Base-by-base conservation (phyloP, 2,113 vertebrate genomes). In the Puntigrus tetrazona region DNA sequence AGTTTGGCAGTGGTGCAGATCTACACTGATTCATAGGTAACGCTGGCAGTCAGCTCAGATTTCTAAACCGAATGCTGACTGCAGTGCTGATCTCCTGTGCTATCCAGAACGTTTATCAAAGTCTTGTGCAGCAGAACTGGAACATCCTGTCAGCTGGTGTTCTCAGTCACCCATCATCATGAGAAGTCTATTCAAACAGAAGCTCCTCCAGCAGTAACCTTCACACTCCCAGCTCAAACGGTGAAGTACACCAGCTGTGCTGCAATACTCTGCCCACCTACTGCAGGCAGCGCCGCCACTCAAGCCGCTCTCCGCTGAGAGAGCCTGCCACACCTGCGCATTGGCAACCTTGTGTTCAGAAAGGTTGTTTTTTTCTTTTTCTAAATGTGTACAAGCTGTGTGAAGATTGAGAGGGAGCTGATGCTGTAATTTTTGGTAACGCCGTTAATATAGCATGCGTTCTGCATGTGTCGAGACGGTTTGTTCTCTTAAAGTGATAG, bases 191-290 rank as follows among this genome's bases (percentile, higher is more conserved):
- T 57, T 77, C 74, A 57, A 29, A 77, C 75, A 57, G 50, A 57
- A 36, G 67, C 67, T 70, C 67, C 67, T 70, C n/a, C 14, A 57
- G 52, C 31, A 38, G 52, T 59, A 41, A 78, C 75, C 75, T 78
- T 78, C 75, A 18, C 50, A 78, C 75, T 16, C 52, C 16, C 10
- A 38, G 52, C 52, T 25, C 75, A 78, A 78, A 38, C 25, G 41
- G 52, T 36, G 11, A 38, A 38, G 52, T 59, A 38, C 34, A 78
- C 75, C 75, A 78, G 75, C 75, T 78, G 75, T 78, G 75, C 31
- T 57, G 75, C 34, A 78, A 78, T 57, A 78, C n/a, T 78, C 22
- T 59, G 52, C 52, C 75, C 75, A 59, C 78, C 55, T 79, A 79
- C 55, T 79, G 75, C 78, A 79, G 59, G 16, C 78, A 10, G 34